Conservation (phyloP, 2,113 vertebrate genomes). For the Microcebus murinus region DNA sequence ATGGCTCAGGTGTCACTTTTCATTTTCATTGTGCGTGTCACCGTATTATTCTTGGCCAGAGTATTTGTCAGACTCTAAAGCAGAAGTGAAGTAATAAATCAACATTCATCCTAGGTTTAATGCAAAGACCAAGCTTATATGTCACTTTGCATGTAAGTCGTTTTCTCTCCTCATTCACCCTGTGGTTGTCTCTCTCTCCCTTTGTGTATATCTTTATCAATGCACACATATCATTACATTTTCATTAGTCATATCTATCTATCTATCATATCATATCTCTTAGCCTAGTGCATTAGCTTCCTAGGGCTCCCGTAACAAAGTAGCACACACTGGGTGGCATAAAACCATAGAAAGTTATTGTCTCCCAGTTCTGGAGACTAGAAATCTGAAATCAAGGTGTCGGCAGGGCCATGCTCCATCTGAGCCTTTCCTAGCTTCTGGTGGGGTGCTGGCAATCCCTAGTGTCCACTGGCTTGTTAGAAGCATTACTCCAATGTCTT, state of each 20-base stretch:
- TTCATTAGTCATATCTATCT: neutral
- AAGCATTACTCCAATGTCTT: neutral
- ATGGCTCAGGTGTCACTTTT: neutral
- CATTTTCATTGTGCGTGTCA: neutral
- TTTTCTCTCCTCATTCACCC: neutral
- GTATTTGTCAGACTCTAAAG: neutral
- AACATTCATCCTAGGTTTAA: neutral
- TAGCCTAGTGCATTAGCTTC: neutral
- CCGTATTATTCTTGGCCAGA: neutral
- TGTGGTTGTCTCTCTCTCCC: neutral
- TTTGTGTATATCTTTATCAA: neutral
- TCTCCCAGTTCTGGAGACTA: neutral
- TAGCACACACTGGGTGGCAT: neutral
- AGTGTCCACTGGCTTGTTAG: neutral
- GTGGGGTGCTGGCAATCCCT: neutral
- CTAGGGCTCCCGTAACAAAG: neutral
- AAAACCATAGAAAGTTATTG: neutral
- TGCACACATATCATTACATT: neutral
- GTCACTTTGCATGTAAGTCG: neutral
- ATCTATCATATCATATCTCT: neutral
- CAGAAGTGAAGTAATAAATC: slow-evolving; percentile 24
- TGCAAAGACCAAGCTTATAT: neutral
- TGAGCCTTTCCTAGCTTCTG: neutral
- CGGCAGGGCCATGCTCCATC: neutral
- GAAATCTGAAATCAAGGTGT: neutral